Evolutionary conservation across 2,888 invertebrate species (phyloP).

Genomic region (Mythimna albipuncta): DNA sequence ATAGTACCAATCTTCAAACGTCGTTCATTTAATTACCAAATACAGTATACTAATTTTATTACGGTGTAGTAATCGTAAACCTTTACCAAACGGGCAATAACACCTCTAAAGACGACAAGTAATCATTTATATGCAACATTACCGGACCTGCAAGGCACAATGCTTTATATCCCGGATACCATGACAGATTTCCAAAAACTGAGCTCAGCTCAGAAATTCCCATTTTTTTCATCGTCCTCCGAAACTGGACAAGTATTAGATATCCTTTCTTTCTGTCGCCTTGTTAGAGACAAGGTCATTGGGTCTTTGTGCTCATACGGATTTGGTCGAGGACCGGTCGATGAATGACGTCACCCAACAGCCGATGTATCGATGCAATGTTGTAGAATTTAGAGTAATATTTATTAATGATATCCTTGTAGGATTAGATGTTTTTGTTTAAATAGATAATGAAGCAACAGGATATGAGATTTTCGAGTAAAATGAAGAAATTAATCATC

Average conservation of each 20-base stretch:
- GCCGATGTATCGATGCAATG: conserved; percentile 32
- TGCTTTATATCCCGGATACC: conserved; percentile 27
- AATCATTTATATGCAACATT: conserved; percentile 5
- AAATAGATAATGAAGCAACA: conserved; percentile 1
- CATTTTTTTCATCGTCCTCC: conserved; percentile 36
- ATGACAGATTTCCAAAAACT: conserved; percentile 11
- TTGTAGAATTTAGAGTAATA: conserved; percentile 36
- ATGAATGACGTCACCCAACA: conserved; percentile 51
- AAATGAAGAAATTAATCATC: neutral
- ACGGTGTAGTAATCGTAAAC: neutral
- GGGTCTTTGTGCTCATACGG: conserved; percentile 57
- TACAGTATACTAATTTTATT: neutral
- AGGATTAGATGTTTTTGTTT: conserved; percentile 17
- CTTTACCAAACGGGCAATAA: conserved; percentile 2
- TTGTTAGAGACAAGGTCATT: conserved; percentile 51
- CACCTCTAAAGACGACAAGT: neutral
- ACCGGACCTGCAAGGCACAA: neutral
- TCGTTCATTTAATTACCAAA: neutral
- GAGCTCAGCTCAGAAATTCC: conserved; percentile 40
- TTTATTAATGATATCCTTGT: conserved; percentile 22
- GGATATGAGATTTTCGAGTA: neutral
- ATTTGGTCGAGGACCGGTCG: conserved; percentile 51
- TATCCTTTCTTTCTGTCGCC: conserved; percentile 54
- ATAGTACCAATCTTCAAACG: neutral
- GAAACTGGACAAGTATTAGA: conserved; percentile 19